Conservation (phyloP, 2,888 invertebrate species). For the Apantesis nais region DNA sequence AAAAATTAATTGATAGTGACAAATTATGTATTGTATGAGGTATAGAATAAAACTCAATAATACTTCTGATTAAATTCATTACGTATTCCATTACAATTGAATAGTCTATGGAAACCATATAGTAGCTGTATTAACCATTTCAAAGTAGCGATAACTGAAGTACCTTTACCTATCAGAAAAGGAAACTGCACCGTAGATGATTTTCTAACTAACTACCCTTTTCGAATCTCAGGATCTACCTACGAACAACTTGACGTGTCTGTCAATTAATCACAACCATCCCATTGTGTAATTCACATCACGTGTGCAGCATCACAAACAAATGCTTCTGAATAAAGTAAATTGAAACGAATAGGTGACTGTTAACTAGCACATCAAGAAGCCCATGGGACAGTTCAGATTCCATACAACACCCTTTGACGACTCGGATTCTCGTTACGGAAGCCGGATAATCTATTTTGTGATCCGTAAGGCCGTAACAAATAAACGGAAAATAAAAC, state of each 20-base stretch:
- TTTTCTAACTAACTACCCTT: neutral
- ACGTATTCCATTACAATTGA: neutral
- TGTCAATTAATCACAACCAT: neutral
- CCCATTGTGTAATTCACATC: neutral
- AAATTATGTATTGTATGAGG: neutral
- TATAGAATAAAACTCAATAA: neutral
- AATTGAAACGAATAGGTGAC: neutral
- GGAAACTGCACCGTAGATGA: neutral
- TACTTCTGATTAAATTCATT: neutral
- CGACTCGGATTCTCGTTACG: conserved; percentile 13
- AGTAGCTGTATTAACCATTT: neutral
- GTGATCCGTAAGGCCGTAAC: conserved; percentile 17
- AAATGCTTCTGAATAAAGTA: neutral
- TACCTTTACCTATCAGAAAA: neutral
- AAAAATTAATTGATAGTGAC: neutral
- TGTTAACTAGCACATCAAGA: conserved; percentile 10
- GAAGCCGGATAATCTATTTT: conserved; percentile 30
- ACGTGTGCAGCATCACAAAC: neutral
- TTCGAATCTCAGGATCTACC: neutral
- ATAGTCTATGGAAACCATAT: neutral
- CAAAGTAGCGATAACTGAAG: neutral
- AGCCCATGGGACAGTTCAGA: conserved; percentile 11
- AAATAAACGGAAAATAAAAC: conserved; percentile 16
- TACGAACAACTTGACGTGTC: neutral
- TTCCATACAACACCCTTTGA: conserved; percentile 11